Base-by-base conservation (phyloP, 2,888 invertebrate species). In the Meiosimyza platycephala region DNA sequence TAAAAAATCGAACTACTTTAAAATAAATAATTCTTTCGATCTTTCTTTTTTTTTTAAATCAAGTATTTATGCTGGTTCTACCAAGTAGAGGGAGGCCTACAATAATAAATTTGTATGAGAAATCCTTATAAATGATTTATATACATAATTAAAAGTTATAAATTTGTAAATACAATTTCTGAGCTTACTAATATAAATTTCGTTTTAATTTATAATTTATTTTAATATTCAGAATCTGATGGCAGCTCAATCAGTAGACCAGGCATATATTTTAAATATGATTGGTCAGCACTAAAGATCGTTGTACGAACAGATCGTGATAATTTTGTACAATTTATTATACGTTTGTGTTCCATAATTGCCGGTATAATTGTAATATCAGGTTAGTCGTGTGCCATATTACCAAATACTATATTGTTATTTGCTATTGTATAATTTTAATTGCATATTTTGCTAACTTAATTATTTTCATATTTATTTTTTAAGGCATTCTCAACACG, bases 211-310 rank as follows among this genome's bases (percentile, higher is more conserved):
- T 13, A 5, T 48, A 57, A 51, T 64, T 33, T 62, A 18, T 51
- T 52, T 55, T 5, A 22, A 13, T 6, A 6, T 57, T 18, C 73
- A 84, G 89, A 91, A 81, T 90, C 91, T 71, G 87, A 87, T 47
- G 90, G 90, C 83, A 97, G 96, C 40, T 96, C 96, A 16, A 97
- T 97, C 83, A 98, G 98, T 0, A 93, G 95, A 22, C 95, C 98
- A 0, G 98, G 98, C 28, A 93, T 98, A 77, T 98, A 95, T 85
- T 94, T 98, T 80, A 97, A 97, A 86, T 98, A 98, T 85, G 97
- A 98, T 81, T 93, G 96, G 88, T 94, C 96, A 18, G 95, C 97
- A 0, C 87, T 98, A 60, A 95, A 95, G 88, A 93, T 98, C 7
- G 90, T 91, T 83, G 94, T 96, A 0, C 91, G 90, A 69, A 94